phyloP scores from a whole-genome alignment of 2,797 vertebrate species.

The Mormyrops attenuatus region DNA sequence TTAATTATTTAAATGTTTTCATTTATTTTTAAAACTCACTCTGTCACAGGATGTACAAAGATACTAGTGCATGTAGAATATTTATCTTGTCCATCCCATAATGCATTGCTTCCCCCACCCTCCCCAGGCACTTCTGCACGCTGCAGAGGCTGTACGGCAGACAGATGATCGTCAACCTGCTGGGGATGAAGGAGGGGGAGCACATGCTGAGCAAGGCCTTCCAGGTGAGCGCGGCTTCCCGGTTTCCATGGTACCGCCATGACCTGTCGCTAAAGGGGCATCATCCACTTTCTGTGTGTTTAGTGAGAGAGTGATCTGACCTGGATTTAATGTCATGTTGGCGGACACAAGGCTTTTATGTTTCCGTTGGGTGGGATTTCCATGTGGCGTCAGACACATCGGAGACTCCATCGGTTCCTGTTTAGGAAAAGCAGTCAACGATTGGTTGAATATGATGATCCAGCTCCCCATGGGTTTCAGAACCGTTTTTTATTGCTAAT shows the following conservation, averaged over 20 bases:
- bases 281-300: neutral
- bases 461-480: neutral
- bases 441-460: neutral
- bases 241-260: neutral
- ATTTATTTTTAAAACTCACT: neutral
- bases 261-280: neutral
- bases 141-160: constrained; percentile 87
- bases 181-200: constrained; percentile 95
- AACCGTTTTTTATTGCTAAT: neutral
- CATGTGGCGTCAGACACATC: neutral
- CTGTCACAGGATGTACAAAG: neutral
- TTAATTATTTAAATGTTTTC: neutral
- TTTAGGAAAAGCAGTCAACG: neutral
- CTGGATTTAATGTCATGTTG: neutral
- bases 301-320: neutral
- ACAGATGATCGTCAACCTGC: constrained; percentile 92
- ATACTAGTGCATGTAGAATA: neutral
- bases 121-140: constrained; percentile 83
- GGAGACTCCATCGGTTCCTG: neutral
- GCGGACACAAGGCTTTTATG: neutral
- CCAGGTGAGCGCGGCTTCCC: constrained; percentile 66
- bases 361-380: neutral
- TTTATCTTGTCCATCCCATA: neutral
- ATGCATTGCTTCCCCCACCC: neutral
- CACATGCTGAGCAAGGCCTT: constrained; percentile 99